Base-by-base conservation (phyloP, 2,888 invertebrate species). In the Heliconius aoede region DNA sequence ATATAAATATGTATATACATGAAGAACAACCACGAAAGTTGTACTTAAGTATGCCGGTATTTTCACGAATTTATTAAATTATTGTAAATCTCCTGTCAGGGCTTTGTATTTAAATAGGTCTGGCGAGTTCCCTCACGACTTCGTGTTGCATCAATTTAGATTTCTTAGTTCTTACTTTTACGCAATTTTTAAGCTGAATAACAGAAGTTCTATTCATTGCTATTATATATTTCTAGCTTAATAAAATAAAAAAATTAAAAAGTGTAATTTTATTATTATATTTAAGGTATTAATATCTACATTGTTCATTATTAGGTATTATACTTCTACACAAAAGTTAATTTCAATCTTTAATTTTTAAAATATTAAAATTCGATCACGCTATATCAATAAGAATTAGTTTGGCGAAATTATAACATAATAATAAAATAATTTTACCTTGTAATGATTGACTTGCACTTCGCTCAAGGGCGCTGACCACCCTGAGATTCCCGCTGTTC, bases 381-480 rank as follows among this genome's bases (percentile, higher is more conserved):
- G 21, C 8, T 51, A 51, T 51, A 9, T 9, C 21, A 55, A 55
- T 18, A 21, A 18, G 18, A 46, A 3, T 36, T 36, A 13, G 13
- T 36, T 11, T 3, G 18, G 46, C n/a, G 11, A 36, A 64, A 64
- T 13, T 36, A 36, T 32, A 36, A 21, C n/a, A n/a, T n/a, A n/a
- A 21, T 36, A 18, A 13, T 26, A 18, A 32, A 61, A 61, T 61
- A 21, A 36, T 76, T 75, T 76, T 87, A 93, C 93, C 89, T 96
- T 95, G 84, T 97, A 96, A 90, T 96, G 96, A 85, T 96, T 96
- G 82, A 96, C 94, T 84, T 96, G 96, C 62, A 95, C 96, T 84
- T 95, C 93, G 67, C 87, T 88, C 40, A 95, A 92, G 67, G 95
- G 95, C 80, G 96, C 94, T 80, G 95, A 93, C 91, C 95, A 95